Evolutionary conservation across 1,140 invertebrate genomes (phyloP), one percentile per base, ranked within the genome.

Genomic region (Ectropis grisescens): DNA sequence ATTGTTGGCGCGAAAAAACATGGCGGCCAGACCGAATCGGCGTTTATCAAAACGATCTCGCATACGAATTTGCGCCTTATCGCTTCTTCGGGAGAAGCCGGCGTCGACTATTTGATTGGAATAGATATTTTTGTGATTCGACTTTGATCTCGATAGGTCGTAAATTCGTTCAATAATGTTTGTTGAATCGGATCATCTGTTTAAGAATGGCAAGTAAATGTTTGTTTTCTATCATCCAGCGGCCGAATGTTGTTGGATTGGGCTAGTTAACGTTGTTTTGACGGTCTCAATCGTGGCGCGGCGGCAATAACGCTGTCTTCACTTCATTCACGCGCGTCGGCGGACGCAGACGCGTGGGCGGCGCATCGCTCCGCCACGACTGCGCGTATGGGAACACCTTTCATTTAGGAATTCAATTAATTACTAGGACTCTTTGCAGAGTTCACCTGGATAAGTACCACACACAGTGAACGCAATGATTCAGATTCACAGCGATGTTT

Each of bases 201-300:
- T 60, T 51, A 44, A 51, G 53, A 54, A 57, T 61, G 58, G 58
- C 48, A 53, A 53, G 55, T 64, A 58, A 58, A 53, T 71, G 65
- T 66, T 69, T 69, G 65, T 69, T 72, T 69, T 57, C 59, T 69
- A 71, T 71, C 67, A 65, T 59, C 64, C 64, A 55, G 36, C 47
- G 41, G 57, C 52, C 61, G 52, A 69, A 69, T 65, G 62, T 61
- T 58, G 53, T 58, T 60, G 46, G 52, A 58, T 59, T 55, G 52
- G 45, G 57, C 57, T 64, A 60, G 58, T 66, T 61, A 48, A 51
- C 43, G 52, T 42, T 72, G 68, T 72, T 72, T 72, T 72, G 68
- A 72, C 68, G 65, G 56, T 47, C 51, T 66, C 68, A 62, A 52
- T 67, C 65, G 53, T 33, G 43, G 34, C 29, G 22, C 29, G 34